phyloP scores from a whole-genome alignment of 2,888 invertebrate genomes.

The Sinhomidia bicolor region DNA sequence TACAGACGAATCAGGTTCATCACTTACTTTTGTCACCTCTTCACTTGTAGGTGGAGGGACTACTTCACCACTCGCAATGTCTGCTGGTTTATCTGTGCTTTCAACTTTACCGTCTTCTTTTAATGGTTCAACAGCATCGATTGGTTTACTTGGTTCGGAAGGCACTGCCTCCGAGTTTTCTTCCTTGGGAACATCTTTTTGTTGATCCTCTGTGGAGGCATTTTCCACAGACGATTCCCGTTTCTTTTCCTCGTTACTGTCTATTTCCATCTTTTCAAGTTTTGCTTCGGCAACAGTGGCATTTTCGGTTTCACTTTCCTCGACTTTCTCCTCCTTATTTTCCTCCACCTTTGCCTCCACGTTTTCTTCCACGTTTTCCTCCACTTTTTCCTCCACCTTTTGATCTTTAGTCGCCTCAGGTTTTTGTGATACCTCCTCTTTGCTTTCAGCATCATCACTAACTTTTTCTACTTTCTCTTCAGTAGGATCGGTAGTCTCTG shows the following conservation, averaged over 20 bases:
- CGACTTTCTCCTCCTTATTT: neutral
- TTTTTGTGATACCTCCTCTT: neutral
- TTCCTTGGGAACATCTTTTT: neutral
- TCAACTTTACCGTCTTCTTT: neutral
- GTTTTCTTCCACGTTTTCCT: neutral
- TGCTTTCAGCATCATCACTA: neutral
- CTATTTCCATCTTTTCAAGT: constrained; percentile 40
- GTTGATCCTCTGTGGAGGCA: neutral
- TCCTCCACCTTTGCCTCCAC: neutral
- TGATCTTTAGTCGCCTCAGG: neutral
- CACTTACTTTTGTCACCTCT: neutral
- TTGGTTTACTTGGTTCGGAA: neutral
- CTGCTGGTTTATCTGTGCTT: neutral
- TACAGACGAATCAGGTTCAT: neutral
- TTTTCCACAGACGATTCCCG: constrained; percentile 82
- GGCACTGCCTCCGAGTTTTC: constrained; percentile 3
- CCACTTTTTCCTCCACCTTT: neutral
- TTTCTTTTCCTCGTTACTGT: constrained; percentile 18
- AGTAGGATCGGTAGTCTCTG: neutral
- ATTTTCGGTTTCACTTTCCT: constrained; percentile 32
- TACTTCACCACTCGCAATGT: neutral
- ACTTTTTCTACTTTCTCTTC: constrained; percentile 2
- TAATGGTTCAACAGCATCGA: neutral
- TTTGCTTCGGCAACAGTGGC: neutral
- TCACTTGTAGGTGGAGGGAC: neutral